A percentile compares a stretch with the other conserved stretches of the same genome.
Conservation (phyloP, 2,113 vertebrate species). For the Siniperca chuatsi region DNA sequence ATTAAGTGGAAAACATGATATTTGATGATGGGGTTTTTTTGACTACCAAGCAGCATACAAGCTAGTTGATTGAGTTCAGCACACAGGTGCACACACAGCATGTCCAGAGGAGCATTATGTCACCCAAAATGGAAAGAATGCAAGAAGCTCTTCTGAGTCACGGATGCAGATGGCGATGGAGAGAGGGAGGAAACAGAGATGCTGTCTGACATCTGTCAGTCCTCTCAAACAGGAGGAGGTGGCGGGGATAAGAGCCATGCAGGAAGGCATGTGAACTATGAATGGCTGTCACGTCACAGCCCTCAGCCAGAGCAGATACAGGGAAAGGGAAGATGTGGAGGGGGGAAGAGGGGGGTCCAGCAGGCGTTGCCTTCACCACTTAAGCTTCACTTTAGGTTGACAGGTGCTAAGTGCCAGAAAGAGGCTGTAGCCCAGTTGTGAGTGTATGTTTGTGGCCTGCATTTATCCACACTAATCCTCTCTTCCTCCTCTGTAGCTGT, state of each 20-base stretch:
- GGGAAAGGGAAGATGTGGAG: conserved; percentile 15
- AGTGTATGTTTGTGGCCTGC: background rate
- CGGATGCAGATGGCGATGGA: conserved; percentile 15
- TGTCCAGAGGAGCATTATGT: conserved; percentile 1
- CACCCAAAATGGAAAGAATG: conserved; percentile 27
- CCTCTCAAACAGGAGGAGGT: conserved; percentile 47
- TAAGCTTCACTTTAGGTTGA: conserved; percentile 51
- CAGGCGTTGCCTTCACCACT: conserved; percentile 53
- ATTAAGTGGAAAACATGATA: background rate
- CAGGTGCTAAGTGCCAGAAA: conserved; percentile 55
- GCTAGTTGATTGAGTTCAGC: background rate
- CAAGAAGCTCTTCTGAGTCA: background rate
- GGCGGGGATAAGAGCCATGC: conserved; percentile 40
- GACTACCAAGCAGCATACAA: background rate
- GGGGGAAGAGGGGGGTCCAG: background rate
- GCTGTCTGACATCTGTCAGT: conserved; percentile 54
- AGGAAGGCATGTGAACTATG: conserved; percentile 48
- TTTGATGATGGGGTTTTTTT: background rate
- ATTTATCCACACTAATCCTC: conserved; percentile 29
- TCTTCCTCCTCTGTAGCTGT: conserved; percentile 71
- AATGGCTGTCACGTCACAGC: conserved; percentile 32
- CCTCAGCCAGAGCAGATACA: conserved; percentile 5
- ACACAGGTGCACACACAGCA: background rate
- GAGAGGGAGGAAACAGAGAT: conserved; percentile 31
- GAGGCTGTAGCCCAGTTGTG: conserved; percentile 11